phyloP scores from a whole-genome alignment of 2,113 vertebrate species.

The Muntiacus reevesi region DNA sequence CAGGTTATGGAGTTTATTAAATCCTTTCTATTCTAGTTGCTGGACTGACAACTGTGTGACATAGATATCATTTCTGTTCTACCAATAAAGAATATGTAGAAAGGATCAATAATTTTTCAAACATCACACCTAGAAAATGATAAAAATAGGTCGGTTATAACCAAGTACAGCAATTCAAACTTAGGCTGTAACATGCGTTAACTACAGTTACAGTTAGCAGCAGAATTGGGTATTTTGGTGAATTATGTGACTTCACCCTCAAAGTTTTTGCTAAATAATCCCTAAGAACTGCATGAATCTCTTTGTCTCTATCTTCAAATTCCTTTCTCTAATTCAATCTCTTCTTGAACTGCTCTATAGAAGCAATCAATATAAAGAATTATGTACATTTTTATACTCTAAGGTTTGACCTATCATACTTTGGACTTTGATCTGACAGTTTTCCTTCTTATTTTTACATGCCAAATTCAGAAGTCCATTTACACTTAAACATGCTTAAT shows the following conservation, averaged over 20 bases:
- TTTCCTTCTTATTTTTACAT: constrained; percentile 6
- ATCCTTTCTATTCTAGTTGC: not conserved
- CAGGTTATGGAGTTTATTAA: not conserved
- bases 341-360: not conserved
- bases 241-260: not conserved
- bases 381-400: not conserved
- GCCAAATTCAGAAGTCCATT: not conserved
- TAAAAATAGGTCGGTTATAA: not conserved
- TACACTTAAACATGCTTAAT: not conserved
- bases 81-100: not conserved
- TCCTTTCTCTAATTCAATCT: not conserved
- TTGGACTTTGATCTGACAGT: not conserved
- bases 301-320: not conserved
- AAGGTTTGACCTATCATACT: not conserved
- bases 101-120: not conserved
- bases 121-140: not conserved
- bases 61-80: not conserved
- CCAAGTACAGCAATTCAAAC: not conserved
- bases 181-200: not conserved
- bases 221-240: not conserved
- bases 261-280: not conserved
- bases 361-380: not conserved
- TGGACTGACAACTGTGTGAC: not conserved
- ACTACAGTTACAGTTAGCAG: not conserved
- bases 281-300: not conserved